Percentiles rank a stretch among this genome's conserved stretches.
phyloP scores from a whole-genome alignment of 2,113 vertebrate genomes.

The Lucifuga dentata region DNA sequence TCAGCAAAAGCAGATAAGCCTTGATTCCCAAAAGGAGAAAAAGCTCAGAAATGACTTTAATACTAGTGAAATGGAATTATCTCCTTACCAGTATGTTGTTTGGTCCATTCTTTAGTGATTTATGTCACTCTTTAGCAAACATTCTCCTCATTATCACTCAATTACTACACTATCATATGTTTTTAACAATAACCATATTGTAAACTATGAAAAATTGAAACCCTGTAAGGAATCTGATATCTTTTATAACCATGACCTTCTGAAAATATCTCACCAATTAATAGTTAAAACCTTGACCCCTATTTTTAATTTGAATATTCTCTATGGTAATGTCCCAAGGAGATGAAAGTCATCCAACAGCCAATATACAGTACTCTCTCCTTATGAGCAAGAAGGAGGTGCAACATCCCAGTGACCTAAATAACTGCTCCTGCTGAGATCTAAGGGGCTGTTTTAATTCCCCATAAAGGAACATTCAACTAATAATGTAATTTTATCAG shows the following conservation, averaged over 20 bases:
- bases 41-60: not conserved
- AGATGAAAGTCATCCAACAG: constrained; percentile 26
- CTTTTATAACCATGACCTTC: not conserved
- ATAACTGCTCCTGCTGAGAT: constrained; percentile 24
- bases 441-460: constrained; percentile 4
- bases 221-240: not conserved
- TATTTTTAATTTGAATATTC: constrained; percentile 19
- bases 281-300: not conserved
- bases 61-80: no score
- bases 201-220: no score
- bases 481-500: no score
- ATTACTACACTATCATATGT: no score
- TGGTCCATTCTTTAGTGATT: no score
- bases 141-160: no score
- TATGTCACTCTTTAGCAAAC: no score
- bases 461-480: no score
- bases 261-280: not conserved
- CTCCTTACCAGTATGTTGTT: no score
- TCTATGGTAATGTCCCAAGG: constrained; percentile 31
- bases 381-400: not conserved
- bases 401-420: constrained; percentile 21
- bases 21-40: not conserved
- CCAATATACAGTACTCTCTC: not conserved
- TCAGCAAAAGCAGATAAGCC: constrained; percentile 3
- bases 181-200: no score